These are phyloP conservation scores for Choristoneura rosaceana DNA, from an alignment of 2,888 invertebrate genomes.

Conservation along the genomic window DNA sequence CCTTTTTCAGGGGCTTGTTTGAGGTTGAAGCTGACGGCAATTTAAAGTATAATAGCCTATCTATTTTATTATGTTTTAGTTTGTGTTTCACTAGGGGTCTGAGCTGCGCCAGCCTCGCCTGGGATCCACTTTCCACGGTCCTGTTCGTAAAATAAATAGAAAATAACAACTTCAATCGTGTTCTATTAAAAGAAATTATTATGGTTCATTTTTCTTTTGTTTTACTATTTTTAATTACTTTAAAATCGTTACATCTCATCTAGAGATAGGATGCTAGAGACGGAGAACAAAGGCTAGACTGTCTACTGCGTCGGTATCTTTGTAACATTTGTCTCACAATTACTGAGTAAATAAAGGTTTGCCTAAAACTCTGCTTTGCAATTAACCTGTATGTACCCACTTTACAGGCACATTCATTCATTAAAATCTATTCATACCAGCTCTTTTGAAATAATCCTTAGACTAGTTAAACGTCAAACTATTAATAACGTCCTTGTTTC, in stretches of 20 bases:
- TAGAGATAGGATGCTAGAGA: too few species aligned
- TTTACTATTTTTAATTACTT: too few species aligned
- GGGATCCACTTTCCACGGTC: not conserved
- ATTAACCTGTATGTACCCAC: too few species aligned
- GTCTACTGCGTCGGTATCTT: too few species aligned
- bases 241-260: too few species aligned
- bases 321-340: too few species aligned
- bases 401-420: too few species aligned
- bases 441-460: too few species aligned
- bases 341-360: too few species aligned
- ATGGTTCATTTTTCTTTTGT: not conserved
- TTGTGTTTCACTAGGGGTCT: constrained; percentile 3
- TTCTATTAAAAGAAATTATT: not conserved
- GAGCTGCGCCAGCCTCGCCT: not conserved
- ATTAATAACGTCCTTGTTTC: not conserved
- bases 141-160: constrained; percentile 7
- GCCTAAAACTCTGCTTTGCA: too few species aligned
- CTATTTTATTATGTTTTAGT: constrained; percentile 20
- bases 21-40: constrained; percentile 55
- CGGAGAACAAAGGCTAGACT: too few species aligned
- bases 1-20: constrained; percentile 54
- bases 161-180: not conserved
- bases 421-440: too few species aligned
- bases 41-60: constrained; percentile 44
- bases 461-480: not conserved